Conservation (phyloP, 1,140 invertebrate species). For the Paramacrobiotus metropolitanus region DNA sequence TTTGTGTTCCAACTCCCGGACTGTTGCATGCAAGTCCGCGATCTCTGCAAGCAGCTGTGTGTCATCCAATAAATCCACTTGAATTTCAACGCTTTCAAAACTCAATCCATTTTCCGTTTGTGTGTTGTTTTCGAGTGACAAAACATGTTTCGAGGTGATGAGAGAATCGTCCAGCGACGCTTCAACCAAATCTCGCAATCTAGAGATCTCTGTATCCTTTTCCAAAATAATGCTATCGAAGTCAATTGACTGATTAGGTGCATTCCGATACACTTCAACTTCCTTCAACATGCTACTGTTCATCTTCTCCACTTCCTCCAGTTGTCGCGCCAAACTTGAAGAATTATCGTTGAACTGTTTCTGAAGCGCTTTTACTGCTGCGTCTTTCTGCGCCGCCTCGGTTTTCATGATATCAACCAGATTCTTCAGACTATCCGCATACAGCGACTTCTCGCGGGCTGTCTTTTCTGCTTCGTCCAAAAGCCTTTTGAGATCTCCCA, state of each 20-base stretch:
- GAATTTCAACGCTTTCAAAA: not conserved
- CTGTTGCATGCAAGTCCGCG: not conserved
- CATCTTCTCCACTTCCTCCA: not conserved
- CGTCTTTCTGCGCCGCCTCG: not conserved
- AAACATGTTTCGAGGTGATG: not conserved
- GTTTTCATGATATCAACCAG: not conserved
- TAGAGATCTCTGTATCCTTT: not conserved
- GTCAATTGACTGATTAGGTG: not conserved
- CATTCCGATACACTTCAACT: not conserved
- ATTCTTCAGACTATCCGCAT: not conserved
- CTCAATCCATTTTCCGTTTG: not conserved
- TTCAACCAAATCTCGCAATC: not conserved
- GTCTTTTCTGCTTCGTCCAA: not conserved
- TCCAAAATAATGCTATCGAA: not conserved
- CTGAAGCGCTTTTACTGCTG: not conserved
- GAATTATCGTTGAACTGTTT: constrained; percentile 4
- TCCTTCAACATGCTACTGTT: not conserved
- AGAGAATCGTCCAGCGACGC: not conserved
- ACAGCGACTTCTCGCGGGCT: not conserved
- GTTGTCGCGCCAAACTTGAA: not conserved
- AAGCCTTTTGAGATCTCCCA: not conserved
- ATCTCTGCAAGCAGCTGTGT: not conserved
- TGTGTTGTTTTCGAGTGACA: not conserved
- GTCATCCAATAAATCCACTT: not conserved
- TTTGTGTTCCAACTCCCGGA: not conserved